Conservation (phyloP, 1,140 invertebrate genomes). For the Scaptomyza pallida region DNA sequence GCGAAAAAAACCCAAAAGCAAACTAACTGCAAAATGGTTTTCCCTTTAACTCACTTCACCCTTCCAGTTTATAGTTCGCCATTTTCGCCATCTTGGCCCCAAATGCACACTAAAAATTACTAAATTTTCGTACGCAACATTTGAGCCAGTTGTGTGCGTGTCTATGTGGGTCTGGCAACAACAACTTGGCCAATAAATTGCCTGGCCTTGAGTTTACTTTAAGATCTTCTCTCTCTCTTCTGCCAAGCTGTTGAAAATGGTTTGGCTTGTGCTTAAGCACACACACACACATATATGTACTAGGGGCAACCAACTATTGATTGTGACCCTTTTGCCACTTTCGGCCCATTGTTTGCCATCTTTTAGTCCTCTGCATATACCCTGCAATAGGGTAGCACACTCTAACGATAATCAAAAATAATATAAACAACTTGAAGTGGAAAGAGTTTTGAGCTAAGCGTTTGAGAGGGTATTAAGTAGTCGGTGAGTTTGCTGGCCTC, state of each 20-base stretch:
- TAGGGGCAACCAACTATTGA: conserved; percentile 44
- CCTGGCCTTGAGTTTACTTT: conserved; percentile 55
- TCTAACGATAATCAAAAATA: not conserved
- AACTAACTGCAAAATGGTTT: conserved; percentile 80
- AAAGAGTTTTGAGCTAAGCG: not conserved
- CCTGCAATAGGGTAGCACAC: conserved; percentile 18
- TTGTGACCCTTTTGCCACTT: conserved; percentile 48
- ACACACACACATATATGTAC: conserved; percentile 29
- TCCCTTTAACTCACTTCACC: conserved; percentile 9
- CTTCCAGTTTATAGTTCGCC: not conserved
- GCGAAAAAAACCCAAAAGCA: conserved; percentile 55
- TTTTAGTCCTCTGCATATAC: conserved; percentile 20
- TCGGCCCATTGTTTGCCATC: conserved; percentile 39
- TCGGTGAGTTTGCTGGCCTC: not conserved
- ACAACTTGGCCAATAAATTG: conserved; percentile 59
- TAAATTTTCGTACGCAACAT: conserved; percentile 64
- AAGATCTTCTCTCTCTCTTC: conserved; percentile 46
- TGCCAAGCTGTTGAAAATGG: conserved; percentile 56
- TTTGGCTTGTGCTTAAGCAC: conserved; percentile 36
- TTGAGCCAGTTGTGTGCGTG: conserved; percentile 38
- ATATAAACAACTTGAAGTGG: not conserved
- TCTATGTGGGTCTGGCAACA: not conserved
- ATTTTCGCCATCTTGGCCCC: conserved; percentile 41
- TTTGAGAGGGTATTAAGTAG: conserved; percentile 8
- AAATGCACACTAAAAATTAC: conserved; percentile 70